phyloP scores from a whole-genome alignment of 2,113 vertebrate genomes.

The Rhinolophus sinicus region DNA sequence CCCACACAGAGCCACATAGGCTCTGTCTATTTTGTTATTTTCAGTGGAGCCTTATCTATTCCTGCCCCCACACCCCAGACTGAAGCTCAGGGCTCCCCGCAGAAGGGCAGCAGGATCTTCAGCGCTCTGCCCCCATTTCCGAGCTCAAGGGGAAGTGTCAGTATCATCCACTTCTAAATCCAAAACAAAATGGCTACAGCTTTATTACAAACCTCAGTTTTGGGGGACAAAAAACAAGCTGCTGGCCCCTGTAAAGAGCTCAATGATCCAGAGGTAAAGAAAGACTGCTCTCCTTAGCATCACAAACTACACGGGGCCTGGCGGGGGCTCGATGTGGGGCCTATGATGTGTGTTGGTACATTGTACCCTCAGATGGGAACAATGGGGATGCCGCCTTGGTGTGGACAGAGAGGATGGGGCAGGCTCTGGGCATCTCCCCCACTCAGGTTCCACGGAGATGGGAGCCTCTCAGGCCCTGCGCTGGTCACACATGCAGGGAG shows the following conservation, averaged over 20 bases:
- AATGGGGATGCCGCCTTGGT: rapidly evolving
- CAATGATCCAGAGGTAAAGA: not conserved
- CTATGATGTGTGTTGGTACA: not conserved
- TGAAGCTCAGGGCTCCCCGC: not conserved
- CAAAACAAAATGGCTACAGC: not conserved
- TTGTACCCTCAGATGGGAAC: not conserved
- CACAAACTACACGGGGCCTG: not conserved
- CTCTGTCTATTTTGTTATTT: not conserved
- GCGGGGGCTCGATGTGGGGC: rapidly evolving
- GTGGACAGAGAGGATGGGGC: not conserved
- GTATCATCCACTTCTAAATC: no score
- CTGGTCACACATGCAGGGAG: not conserved
- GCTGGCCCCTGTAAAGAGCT: no score
- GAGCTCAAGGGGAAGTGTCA: not conserved
- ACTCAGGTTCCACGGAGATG: rapidly evolving
- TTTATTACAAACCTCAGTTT: not conserved
- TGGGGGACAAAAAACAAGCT: rapidly evolving
- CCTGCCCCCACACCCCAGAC: not conserved
- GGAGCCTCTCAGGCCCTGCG: rapidly evolving
- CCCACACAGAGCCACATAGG: not conserved
- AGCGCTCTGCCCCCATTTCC: no score
- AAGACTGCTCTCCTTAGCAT: not conserved
- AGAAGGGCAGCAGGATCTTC: not conserved
- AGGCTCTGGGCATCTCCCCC: not conserved
- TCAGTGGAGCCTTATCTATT: not conserved